Base-by-base conservation (phyloP, 1,140 invertebrate genomes). In the Aradophagus sp. region DNA sequence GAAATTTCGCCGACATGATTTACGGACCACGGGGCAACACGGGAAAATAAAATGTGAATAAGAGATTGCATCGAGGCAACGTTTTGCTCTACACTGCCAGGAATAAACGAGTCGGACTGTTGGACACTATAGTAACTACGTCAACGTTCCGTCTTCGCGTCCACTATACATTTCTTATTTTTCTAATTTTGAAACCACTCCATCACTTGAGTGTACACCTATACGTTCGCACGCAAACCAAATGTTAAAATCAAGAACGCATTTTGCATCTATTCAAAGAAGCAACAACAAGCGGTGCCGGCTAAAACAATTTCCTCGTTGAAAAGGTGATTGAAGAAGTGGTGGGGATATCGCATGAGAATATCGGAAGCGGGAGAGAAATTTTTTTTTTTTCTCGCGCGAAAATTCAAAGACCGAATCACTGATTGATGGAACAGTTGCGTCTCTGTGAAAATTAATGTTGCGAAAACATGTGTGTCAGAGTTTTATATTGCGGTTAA, bases 51-150 rank as follows among this genome's bases (percentile, higher is more conserved):
- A 63, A 74, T 27, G 23, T 20, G 48, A 53, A 73, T 45, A 56
- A 63, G 71, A 76, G 77, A 74, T 62, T 73, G 74, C 61, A 76
- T 56, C 78, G 74, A 78, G 74, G 77, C 79, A 75, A 56, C 73
- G 76, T 72, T 79, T 59, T 74, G 73, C 65, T 79, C 58, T 56
- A 74, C 55, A 84, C 83, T 84, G 83, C 83, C 80, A 83, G 81
- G 82, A 84, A 84, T 84, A 84, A 72, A 72, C 69, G 69, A 66
- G 78, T 80, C 74, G 62, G 75, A 71, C 75, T 74, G 75, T 74
- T 74, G 53, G 73, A 76, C 42, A 70, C 61, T 44, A n/a, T n/a
- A 55, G 53, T 52, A 53, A 73, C 73, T 71, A 73, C 75, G 71
- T 77, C 79, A 78, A 80, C 77, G 77, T 73, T 61, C 73, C 71